Evolutionary conservation across 2,113 vertebrate species (phyloP).

Genomic region (Phalacrocorax carbo): DNA sequence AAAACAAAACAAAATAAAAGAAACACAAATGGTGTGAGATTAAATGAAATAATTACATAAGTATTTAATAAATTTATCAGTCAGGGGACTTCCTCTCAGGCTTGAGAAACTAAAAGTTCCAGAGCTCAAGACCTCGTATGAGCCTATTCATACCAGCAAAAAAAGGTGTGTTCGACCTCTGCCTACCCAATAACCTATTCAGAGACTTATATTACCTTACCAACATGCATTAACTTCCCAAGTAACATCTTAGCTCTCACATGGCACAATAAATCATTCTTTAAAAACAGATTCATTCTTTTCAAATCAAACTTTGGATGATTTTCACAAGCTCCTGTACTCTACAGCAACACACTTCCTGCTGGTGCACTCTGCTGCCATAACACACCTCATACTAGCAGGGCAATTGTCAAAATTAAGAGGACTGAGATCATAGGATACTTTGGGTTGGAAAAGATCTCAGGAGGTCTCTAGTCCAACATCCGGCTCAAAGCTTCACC

Average conservation of each 20-base stretch:
- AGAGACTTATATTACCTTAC: not conserved
- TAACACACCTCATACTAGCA: not conserved
- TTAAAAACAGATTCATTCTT: not conserved
- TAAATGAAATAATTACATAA: not conserved
- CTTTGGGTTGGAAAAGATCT: not conserved
- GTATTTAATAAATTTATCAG: not conserved
- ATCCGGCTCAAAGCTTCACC: not conserved
- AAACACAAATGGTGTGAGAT: not conserved
- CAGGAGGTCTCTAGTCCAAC: not conserved
- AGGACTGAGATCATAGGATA: not conserved
- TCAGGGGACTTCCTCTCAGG: not conserved
- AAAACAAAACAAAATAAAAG: not conserved
- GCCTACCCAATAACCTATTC: not conserved
- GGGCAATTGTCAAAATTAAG: not conserved
- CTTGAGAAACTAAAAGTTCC: not conserved
- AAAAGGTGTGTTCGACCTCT: not conserved
- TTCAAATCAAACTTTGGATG: not conserved
- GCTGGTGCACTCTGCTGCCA: not conserved
- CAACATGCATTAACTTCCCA: not conserved
- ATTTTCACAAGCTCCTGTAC: not conserved
- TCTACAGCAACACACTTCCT: not conserved
- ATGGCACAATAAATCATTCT: not conserved
- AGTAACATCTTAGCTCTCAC: not conserved
- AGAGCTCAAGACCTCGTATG: not conserved
- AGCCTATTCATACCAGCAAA: not conserved